Evolutionary conservation across 2,113 vertebrate species (phyloP), one percentile per base, ranked within the genome.

Genomic region (Callipepla squamata): DNA sequence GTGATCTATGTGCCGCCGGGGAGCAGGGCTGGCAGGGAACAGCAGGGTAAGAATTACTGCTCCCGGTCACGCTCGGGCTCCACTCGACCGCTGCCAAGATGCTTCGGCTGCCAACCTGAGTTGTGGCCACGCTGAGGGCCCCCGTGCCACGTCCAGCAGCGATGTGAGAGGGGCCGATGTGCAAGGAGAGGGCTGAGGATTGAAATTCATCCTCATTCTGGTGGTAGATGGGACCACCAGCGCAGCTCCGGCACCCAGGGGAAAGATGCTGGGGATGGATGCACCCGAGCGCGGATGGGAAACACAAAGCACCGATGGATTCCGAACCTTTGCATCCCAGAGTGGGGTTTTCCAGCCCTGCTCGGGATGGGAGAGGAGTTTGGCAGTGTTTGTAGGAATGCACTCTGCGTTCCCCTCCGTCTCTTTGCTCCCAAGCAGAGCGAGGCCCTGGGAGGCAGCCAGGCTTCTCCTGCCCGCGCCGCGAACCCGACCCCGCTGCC

Each of bases 221-320:
- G 0, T 5, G 82, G 44, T 7, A 22, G 22, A 18, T 1, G 2
- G 19, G 69, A 53, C 10, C 32, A 3, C 14, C 48, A 2, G 34
- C 0, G 0, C 6, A 1, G 22, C 16, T 8, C 0, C 0, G 5
- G 45, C 2, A 0, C 3, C 38, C 21, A 26, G 30, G 19, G 47
- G 47, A 66, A 50, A 83, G 82, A 51, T 73, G 36, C 59, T 22
- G 12, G 2, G 2, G 45, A 1, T 25, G 69, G 47, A 10, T 20
- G 55, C 16, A 17, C 15, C 5, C 9, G 28, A 17, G 8, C 4
- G 30, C 28, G 2, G 45, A 0, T 22, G 65, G 47, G 9, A 25
- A 48, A 53, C 4, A 44, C 48, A 44, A 17, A 14, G 12, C 40
- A 7, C 42, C 4, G 45, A 36, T 40, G 70, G 61, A 9, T 4